Evolutionary conservation across 1,140 invertebrate species (phyloP).

Genomic region (Ceratina calcarata): DNA sequence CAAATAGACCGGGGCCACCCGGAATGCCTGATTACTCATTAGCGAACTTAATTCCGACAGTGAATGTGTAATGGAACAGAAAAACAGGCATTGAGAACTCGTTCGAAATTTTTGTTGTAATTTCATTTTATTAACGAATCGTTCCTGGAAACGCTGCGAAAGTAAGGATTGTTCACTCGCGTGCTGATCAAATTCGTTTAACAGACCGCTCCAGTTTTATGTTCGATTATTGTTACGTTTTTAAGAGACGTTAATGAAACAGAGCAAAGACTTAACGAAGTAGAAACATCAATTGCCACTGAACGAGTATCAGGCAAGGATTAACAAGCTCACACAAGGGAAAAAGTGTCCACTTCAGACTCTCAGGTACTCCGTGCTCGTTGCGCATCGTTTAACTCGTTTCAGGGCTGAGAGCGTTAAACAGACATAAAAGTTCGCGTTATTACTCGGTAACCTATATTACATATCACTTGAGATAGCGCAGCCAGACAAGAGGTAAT

Average conservation of each 20-base stretch:
- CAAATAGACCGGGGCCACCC: background rate
- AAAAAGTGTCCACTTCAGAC: background rate
- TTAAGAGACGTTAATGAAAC: background rate
- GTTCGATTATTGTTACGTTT: too few species aligned
- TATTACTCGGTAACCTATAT: slow-evolving; percentile 24
- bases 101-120: background rate
- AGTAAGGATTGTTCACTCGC: too few species aligned
- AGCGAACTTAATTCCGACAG: background rate
- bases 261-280: background rate
- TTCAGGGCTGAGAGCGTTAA: background rate
- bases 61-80: background rate
- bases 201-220: too few species aligned
- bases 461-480: slow-evolving; percentile 7
- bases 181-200: too few species aligned
- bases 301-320: background rate
- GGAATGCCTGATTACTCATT: background rate
- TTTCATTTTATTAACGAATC: background rate
- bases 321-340: slow-evolving; percentile 14
- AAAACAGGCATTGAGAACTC: background rate
- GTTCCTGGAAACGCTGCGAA: too few species aligned
- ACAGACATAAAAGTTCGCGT: slow-evolving; percentile 11
- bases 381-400: slow-evolving; percentile 18
- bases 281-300: background rate
- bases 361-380: background rate
- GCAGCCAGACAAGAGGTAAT: background rate